These are phyloP conservation scores for Tretioscincus oriximinensis DNA, from an alignment of 2,113 vertebrate species.

Conservation along the genomic window DNA sequence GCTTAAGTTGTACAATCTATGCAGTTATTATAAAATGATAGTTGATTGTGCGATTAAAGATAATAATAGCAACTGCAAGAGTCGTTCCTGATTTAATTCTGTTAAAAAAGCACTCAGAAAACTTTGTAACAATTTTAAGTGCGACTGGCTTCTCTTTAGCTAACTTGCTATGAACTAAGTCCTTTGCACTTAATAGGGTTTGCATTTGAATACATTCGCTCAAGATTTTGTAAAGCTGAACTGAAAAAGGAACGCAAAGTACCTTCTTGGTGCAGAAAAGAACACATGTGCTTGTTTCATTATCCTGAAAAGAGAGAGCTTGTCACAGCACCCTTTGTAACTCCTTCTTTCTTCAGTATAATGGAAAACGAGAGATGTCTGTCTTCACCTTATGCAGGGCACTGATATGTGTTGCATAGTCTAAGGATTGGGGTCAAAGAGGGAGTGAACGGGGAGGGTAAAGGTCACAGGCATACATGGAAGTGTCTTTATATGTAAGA, in stretches of 20 bases:
- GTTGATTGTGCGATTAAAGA: background rate
- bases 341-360: conserved; percentile 39
- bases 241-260: background rate
- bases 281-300: conserved; percentile 43
- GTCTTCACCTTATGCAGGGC: background rate
- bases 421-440: conserved; percentile 35
- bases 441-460: background rate
- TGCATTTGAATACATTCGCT: background rate
- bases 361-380: conserved; percentile 40
- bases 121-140: background rate
- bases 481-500: conserved; percentile 20
- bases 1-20: too few relatives aligned
- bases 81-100: background rate
- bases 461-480: conserved; percentile 29
- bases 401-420: background rate
- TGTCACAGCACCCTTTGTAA: conserved; percentile 38
- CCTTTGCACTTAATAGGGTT: background rate
- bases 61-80: background rate
- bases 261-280: conserved; percentile 24
- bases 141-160: background rate
- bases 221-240: background rate
- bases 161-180: background rate
- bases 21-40: too few relatives aligned
- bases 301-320: conserved; percentile 36
- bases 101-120: background rate